Evolutionary conservation across 2,113 vertebrate genomes (phyloP).

Genomic region (Rafetus swinhoei): DNA sequence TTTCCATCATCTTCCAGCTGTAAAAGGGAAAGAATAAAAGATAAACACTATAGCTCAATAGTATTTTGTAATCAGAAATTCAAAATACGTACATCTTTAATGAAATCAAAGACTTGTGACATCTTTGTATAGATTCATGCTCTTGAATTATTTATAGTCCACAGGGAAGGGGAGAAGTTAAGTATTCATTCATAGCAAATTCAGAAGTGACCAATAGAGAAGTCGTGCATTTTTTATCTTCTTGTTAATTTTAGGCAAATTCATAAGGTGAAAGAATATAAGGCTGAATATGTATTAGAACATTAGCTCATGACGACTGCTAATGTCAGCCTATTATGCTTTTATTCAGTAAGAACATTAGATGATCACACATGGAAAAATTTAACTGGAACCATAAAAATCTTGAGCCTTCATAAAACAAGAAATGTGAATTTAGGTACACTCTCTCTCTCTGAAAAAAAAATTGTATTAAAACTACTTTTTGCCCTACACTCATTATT

Average conservation of each 20-base stretch:
- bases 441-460: background rate
- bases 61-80: background rate
- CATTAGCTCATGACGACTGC: background rate
- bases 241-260: background rate
- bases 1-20: conserved; percentile 94
- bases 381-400: background rate
- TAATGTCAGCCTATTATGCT: background rate
- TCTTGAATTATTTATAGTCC: background rate
- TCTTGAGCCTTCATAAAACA: background rate
- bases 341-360: background rate
- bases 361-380: background rate
- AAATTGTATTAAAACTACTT: background rate
- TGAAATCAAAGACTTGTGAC: background rate
- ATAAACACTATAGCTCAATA: background rate
- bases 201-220: background rate
- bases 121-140: background rate
- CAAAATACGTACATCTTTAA: background rate
- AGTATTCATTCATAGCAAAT: background rate
- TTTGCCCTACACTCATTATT: background rate
- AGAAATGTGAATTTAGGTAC: background rate
- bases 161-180: background rate
- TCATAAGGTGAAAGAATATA: background rate
- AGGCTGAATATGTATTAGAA: background rate
- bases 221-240: background rate
- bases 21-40: conserved; percentile 44